Evolutionary conservation across 1,140 invertebrate species (phyloP).

Genomic region (Bombus pyrosoma): DNA sequence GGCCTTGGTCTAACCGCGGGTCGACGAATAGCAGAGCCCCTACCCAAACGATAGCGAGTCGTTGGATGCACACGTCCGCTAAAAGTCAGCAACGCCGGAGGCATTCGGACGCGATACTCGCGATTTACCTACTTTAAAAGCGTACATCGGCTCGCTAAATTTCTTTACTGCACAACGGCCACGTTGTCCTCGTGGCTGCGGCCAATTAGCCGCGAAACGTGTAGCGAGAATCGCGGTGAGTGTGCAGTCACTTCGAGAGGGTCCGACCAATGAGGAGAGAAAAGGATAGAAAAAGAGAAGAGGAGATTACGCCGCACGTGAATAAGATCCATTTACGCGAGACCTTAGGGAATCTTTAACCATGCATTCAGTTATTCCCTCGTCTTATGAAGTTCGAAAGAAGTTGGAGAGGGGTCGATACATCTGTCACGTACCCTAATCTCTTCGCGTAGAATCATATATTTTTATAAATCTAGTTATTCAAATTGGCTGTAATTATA

Average conservation of each 20-base stretch:
- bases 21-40: conserved; percentile 3
- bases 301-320: conserved; percentile 59
- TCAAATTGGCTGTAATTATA: too few species aligned
- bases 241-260: background rate
- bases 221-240: conserved; percentile 61
- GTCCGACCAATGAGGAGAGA: background rate
- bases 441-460: background rate
- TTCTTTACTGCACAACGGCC: conserved; percentile 70
- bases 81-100: background rate
- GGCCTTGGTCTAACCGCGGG: conserved; percentile 22
- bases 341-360: conserved; percentile 40
- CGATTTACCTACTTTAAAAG: conserved; percentile 65
- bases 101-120: conserved; percentile 25
- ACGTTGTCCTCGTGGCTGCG: conserved; percentile 74
- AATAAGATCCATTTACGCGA: conserved; percentile 74
- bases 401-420: background rate
- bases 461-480: background rate
- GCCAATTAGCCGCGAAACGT: conserved; percentile 76
- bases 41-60: background rate
- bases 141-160: conserved; percentile 59
- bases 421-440: background rate
- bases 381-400: background rate
- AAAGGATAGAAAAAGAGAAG: conserved; percentile 13
- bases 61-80: background rate
- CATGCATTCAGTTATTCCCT: conserved; percentile 21